Conservation (phyloP, 2,113 vertebrate species). For the Chascanopsetta lugubris region DNA sequence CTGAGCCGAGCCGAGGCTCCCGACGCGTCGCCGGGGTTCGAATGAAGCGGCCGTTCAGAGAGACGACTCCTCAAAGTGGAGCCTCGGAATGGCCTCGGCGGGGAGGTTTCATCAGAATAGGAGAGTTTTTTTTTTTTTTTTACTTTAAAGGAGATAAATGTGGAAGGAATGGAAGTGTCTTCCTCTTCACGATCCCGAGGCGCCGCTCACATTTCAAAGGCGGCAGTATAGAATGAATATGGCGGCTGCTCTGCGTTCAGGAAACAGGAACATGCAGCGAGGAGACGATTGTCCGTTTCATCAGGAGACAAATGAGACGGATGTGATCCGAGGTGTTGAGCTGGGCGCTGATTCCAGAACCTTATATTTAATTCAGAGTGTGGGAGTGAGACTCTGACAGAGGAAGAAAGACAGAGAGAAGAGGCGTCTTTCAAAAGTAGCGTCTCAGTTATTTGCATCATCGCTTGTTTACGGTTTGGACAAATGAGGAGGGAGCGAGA, state of each 20-base stretch:
- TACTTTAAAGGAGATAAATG: constrained; percentile 23
- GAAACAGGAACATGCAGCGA: too few relatives aligned
- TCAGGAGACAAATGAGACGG: constrained; percentile 52
- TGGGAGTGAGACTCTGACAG: neutral
- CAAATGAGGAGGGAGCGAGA: too few relatives aligned
- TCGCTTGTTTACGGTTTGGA: too few relatives aligned
- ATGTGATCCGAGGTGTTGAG: constrained; percentile 8
- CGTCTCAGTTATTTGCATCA: too few relatives aligned
- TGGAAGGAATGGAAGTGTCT: neutral
- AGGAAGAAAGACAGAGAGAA: neutral
- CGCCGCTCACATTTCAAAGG: constrained; percentile 37
- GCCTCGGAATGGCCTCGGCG: too few relatives aligned
- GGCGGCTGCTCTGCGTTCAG: constrained; percentile 27
- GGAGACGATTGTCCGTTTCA: constrained; percentile 52
- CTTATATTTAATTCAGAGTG: constrained; percentile 11
- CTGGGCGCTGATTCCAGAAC: constrained; percentile 18
- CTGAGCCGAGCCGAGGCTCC: too few relatives aligned
- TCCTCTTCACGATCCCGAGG: constrained; percentile 11
- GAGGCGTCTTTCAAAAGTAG: too few relatives aligned
- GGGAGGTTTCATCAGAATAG: too few relatives aligned
- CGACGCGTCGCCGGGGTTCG: too few relatives aligned
- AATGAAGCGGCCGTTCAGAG: too few relatives aligned
- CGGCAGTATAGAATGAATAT: constrained; percentile 42
- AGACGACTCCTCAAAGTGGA: too few relatives aligned
- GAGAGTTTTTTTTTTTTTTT: too few relatives aligned